Evolutionary conservation across 2,888 invertebrate genomes (phyloP).

Genomic region (Vanessa cardui): DNA sequence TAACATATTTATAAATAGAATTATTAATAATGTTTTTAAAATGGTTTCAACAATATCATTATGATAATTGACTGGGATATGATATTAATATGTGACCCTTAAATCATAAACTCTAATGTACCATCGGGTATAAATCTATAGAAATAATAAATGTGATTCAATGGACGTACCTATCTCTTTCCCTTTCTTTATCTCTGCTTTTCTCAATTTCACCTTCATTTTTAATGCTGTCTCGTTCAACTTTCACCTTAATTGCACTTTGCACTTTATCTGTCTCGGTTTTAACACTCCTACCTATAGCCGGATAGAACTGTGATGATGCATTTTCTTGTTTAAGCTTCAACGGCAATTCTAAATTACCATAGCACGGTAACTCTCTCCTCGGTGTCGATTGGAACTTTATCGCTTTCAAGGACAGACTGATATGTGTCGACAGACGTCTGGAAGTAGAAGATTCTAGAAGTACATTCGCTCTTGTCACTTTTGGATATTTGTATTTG

Average conservation of each 20-base stretch:
- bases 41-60: too few relatives aligned
- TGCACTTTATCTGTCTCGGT: conserved; percentile 50
- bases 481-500: conserved; percentile 74
- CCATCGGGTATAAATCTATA: too few relatives aligned
- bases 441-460: conserved; percentile 62
- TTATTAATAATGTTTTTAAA: too few relatives aligned
- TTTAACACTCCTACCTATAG: conserved; percentile 54
- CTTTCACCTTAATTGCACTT: conserved; percentile 54
- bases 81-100: too few relatives aligned
- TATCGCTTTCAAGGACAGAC: conserved; percentile 65
- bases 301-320: conserved; percentile 58
- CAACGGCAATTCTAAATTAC: conserved; percentile 73
- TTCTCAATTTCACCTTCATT: conserved; percentile 56
- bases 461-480: conserved; percentile 72
- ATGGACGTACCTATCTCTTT: conserved; percentile 47
- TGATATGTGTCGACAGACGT: conserved; percentile 63
- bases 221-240: conserved; percentile 44
- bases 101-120: too few relatives aligned
- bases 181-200: conserved; percentile 48
- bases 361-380: conserved; percentile 75
- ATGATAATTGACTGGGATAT: too few relatives aligned
- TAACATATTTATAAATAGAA: too few relatives aligned
- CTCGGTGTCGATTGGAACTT: conserved; percentile 70
- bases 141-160: not conserved
- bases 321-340: conserved; percentile 70